These are phyloP conservation scores for Aegotheles bennettii DNA, from an alignment of 2,113 vertebrate species.

Conservation along the genomic window DNA sequence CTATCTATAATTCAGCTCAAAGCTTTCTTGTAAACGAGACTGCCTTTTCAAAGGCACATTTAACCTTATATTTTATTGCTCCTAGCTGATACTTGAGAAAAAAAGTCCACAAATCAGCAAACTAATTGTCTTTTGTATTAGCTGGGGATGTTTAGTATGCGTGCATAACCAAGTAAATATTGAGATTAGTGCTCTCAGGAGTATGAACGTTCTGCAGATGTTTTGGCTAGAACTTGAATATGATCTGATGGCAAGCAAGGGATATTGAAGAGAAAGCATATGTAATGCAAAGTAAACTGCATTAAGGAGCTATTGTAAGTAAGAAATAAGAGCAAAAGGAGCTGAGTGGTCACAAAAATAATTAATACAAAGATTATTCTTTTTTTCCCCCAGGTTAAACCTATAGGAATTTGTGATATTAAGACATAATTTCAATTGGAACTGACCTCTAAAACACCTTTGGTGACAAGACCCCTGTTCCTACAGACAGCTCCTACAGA, in stretches of 20 bases:
- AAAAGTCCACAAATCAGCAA: slow-evolving; percentile 12
- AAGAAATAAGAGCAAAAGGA: neutral
- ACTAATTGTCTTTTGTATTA: slow-evolving; percentile 29
- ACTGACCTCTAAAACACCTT: neutral
- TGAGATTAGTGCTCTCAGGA: neutral
- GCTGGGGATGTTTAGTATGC: neutral
- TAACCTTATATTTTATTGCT: neutral
- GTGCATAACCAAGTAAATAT: slow-evolving; percentile 28
- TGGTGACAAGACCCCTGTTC: neutral
- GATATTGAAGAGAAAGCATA: neutral
- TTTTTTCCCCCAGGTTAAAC: neutral
- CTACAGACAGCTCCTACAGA: neutral
- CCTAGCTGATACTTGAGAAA: neutral
- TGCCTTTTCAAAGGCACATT: neutral
- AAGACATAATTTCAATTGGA: neutral
- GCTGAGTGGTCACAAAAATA: neutral
- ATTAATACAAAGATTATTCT: neutral
- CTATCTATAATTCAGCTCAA: neutral
- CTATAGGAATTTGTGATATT: neutral
- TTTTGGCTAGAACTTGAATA: neutral
- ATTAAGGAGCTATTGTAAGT: neutral
- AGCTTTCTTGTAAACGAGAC: neutral
- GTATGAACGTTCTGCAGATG: neutral
- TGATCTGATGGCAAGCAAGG: neutral
- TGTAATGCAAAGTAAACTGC: neutral